Base-by-base conservation (phyloP, 2,888 invertebrate genomes). In the Plemyria rubiginata region DNA sequence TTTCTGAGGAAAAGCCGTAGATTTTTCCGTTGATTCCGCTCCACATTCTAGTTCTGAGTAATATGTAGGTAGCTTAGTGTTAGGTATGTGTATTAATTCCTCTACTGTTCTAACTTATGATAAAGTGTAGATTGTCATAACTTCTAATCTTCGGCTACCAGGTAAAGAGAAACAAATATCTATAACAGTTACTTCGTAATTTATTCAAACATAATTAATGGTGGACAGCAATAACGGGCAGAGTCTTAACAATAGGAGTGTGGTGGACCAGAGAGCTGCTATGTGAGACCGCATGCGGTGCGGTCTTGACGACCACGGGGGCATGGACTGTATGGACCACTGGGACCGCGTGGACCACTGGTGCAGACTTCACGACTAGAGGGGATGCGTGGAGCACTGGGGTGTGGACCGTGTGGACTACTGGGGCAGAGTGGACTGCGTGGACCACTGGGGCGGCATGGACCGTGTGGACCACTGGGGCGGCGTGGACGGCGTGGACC, bases 181-280 rank as follows among this genome's bases (percentile, higher is more conserved):
- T 54, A n/a, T n/a, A n/a, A n/a, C 68, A 70, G 62, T 63, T 66
- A 66, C 66, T 63, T 67, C 55, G 65, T 70, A 75, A 60, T 72
- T 63, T 65, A 71, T 55, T 69, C 0, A 67, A 67, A 70, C 66
- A 74, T 73, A 77, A 64, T 85, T 66, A 86, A 68, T 87, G 85
- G 67, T 86, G 92, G 66, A 90, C 82, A 48, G 88, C 86, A 62
- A 91, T 72, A 12, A 89, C 63, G 8, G 89, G 88, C 38, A 90
- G 73, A 38, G 93, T 41, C 80, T 86, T 90, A 41, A 85, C 79
- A 2, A 84, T 72, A 15, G 86, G 84, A 46, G 85, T 75, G 60
- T 88, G 87, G 52, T 86, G 86, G 55, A 88, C 86, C 12, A 91
- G 84, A 0, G 92, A 88, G 81, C 87, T 88, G 79, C 86, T 84